These are phyloP conservation scores for Octodonta nipae DNA, from an alignment of 2,888 invertebrate species.

Conservation along the genomic window DNA sequence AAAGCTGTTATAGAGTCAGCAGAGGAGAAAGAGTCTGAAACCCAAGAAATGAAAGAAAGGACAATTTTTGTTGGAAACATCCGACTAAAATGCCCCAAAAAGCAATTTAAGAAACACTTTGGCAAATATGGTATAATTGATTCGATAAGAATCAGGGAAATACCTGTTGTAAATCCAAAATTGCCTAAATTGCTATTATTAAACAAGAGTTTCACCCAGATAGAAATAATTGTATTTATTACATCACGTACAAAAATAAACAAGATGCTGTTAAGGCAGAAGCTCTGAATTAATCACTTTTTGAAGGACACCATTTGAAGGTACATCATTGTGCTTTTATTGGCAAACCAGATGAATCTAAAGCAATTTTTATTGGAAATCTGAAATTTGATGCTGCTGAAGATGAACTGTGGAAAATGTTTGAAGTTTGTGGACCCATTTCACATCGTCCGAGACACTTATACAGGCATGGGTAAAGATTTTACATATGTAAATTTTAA, in stretches of 20 bases:
- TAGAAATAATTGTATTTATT: conserved; percentile 49
- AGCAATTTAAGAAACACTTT: conserved; percentile 49
- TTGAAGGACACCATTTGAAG: conserved; percentile 51
- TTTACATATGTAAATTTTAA: conserved; percentile 67
- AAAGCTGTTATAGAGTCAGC: no score
- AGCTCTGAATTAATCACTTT: conserved; percentile 49
- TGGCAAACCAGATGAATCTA: conserved; percentile 42
- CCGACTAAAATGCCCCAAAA: conserved; percentile 42
- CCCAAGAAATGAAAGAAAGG: conserved; percentile 29
- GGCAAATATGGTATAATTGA: conserved; percentile 54
- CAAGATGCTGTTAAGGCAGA: conserved; percentile 44
- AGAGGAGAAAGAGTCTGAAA: conserved; percentile 15
- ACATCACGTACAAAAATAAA: conserved; percentile 36
- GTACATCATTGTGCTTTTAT: conserved; percentile 44
- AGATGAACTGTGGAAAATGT: conserved; percentile 52
- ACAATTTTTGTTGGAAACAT: conserved; percentile 71
- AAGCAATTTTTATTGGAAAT: conserved; percentile 64
- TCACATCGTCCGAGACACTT: conserved; percentile 52
- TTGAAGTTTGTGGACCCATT: conserved; percentile 59
- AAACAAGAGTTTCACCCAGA: conserved; percentile 57
- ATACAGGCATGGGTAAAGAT: conserved; percentile 60
- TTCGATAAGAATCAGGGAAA: conserved; percentile 51
- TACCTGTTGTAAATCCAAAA: conserved; percentile 48
- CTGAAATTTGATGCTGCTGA: conserved; percentile 54
- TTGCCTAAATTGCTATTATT: conserved; percentile 50